Evolutionary conservation across 2,888 invertebrate genomes (phyloP).

Genomic region (Junonia oenone): DNA sequence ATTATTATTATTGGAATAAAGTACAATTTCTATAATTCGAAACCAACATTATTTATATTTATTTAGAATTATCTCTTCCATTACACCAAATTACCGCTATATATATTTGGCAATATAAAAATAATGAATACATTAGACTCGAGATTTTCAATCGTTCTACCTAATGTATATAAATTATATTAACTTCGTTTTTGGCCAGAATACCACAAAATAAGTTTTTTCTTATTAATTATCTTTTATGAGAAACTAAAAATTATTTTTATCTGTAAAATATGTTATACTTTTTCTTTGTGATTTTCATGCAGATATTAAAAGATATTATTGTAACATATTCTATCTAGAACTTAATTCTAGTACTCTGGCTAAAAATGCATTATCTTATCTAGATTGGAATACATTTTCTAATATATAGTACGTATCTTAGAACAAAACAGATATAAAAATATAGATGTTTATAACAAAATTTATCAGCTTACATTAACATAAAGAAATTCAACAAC

Average conservation of each 20-base stretch:
- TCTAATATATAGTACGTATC: slow-evolving; percentile 41
- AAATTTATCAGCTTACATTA: slow-evolving; percentile 32
- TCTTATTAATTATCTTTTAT: too few relatives aligned
- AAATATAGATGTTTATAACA: slow-evolving; percentile 57
- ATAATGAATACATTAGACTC: slow-evolving; percentile 73
- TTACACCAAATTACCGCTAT: slow-evolving; percentile 69
- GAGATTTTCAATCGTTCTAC: slow-evolving; percentile 63
- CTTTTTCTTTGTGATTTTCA: too few relatives aligned
- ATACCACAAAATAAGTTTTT: slow-evolving; percentile 1
- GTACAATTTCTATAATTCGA: slow-evolving; percentile 51
- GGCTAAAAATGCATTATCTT: slow-evolving; percentile 45
- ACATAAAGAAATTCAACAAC: slow-evolving; percentile 3
- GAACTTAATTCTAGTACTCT: slow-evolving; percentile 33
- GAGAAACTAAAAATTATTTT: too few relatives aligned
- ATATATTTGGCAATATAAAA: slow-evolving; percentile 79
- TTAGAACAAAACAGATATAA: slow-evolving; percentile 54
- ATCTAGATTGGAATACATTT: slow-evolving; percentile 49
- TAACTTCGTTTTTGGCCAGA: slow-evolving; percentile 33
- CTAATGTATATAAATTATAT: slow-evolving; percentile 49
- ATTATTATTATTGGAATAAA: slow-evolving; percentile 41
- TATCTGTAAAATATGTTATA: neutral
- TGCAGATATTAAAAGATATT: neutral
- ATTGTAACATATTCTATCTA: neutral
- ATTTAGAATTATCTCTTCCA: slow-evolving; percentile 60
- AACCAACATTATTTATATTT: slow-evolving; percentile 66